These are phyloP conservation scores for Tribolium castaneum DNA, from an alignment of 1,140 invertebrate genomes.

Conservation along the genomic window DNA sequence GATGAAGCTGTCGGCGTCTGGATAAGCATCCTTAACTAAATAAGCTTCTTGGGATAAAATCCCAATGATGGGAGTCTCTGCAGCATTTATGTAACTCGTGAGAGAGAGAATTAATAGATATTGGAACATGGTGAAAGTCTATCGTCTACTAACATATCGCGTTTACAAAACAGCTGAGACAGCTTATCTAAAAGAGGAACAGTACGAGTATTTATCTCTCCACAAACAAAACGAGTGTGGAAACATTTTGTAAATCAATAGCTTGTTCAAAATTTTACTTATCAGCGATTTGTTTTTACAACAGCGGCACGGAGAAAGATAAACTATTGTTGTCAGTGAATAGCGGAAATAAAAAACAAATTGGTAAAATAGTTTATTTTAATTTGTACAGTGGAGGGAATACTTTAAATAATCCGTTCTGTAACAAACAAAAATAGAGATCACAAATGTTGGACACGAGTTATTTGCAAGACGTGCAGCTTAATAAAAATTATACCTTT, in stretches of 20 bases:
- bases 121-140: background rate
- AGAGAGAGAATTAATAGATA: background rate
- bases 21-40: constrained; percentile 66
- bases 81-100: constrained; percentile 27
- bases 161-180: background rate
- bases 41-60: constrained; percentile 74
- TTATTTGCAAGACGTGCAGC: no score
- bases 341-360: background rate
- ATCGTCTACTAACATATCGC: background rate
- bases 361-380: background rate
- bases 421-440: no score
- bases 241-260: background rate
- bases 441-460: no score
- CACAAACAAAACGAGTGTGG: background rate
- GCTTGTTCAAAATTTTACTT: background rate
- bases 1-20: constrained; percentile 74
- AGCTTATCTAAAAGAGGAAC: background rate
- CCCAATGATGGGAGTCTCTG: constrained; percentile 70
- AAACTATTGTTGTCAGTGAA: no score
- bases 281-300: background rate
- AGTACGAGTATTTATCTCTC: background rate
- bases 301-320: no score
- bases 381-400: no score
- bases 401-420: no score
- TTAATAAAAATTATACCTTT: no score